Percentiles rank a stretch among this genome's conserved stretches.
Evolutionary conservation across 2,797 vertebrate species (phyloP).

Genomic region (Sciaenops ocellatus): DNA sequence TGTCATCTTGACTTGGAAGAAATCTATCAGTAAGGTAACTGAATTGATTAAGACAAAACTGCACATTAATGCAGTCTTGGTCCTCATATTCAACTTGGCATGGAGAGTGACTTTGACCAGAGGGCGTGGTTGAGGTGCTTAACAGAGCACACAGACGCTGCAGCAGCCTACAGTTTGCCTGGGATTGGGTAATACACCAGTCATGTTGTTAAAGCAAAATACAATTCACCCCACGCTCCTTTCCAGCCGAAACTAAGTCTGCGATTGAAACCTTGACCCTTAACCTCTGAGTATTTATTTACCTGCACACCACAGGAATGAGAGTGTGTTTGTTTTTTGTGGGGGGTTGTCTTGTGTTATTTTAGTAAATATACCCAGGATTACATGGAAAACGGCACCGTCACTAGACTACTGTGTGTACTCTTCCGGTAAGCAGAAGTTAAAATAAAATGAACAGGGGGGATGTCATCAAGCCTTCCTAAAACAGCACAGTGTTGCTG

Average conservation of each 20-base stretch:
- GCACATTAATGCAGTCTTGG: slow-evolving; percentile 30
- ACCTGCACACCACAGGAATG: slow-evolving; percentile 22
- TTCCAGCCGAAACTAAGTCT: background rate
- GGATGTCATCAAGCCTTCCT: background rate
- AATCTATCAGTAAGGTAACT: slow-evolving; percentile 49
- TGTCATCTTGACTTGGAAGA: slow-evolving; percentile 68
- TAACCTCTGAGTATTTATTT: slow-evolving; percentile 24
- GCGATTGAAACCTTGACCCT: slow-evolving; percentile 16
- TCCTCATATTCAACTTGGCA: slow-evolving; percentile 42
- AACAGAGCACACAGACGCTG: slow-evolving; percentile 55
- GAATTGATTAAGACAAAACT: slow-evolving; percentile 41
- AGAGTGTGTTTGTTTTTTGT: background rate
- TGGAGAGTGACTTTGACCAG: slow-evolving; percentile 78
- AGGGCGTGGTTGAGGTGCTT: slow-evolving; percentile 78
- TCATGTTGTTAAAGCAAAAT: slow-evolving; percentile 54
- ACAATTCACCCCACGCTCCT: slow-evolving; percentile 25
- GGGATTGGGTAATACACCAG: slow-evolving; percentile 64
- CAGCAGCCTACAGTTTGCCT: slow-evolving; percentile 42
- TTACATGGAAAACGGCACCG: background rate
- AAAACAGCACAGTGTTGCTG: slow-evolving; percentile 12
- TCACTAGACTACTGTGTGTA: slow-evolving; percentile 1
- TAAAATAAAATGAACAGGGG: background rate
- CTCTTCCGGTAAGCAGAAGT: background rate
- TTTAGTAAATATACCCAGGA: background rate
- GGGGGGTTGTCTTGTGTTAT: background rate